Conservation (phyloP, 1,140 invertebrate genomes). For the Diuraphis noxia region DNA sequence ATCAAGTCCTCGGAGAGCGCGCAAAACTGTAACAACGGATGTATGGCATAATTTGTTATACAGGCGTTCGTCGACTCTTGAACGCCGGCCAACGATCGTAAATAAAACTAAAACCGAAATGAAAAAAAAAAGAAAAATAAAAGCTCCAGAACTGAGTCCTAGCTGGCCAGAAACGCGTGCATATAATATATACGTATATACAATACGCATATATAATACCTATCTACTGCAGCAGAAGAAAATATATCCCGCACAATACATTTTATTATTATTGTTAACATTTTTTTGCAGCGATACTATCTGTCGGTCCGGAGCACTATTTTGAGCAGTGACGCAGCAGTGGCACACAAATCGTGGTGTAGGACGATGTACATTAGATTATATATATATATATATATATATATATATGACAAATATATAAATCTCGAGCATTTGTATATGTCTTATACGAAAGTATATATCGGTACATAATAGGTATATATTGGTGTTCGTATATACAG, state of each 20-base stretch:
- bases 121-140: conserved; percentile 6
- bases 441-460: neutral
- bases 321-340: neutral
- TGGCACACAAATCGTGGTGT: neutral
- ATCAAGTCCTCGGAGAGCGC: conserved; percentile 13
- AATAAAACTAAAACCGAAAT: conserved; percentile 4
- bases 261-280: neutral
- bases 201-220: no score
- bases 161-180: neutral
- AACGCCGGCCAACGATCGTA: conserved; percentile 37
- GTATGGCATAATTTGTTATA: conserved; percentile 42
- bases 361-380: no score
- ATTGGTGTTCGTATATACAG: neutral
- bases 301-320: neutral
- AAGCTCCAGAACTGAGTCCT: neutral
- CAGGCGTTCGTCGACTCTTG: neutral
- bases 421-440: neutral
- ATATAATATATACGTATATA: neutral
- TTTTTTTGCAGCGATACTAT: neutral
- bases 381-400: no score
- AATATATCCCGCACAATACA: neutral
- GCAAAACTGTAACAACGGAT: neutral
- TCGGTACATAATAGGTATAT: no score
- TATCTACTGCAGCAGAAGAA: neutral
- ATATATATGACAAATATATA: neutral